phyloP scores from a whole-genome alignment of 2,888 invertebrate species.

The Julus scanicus region DNA sequence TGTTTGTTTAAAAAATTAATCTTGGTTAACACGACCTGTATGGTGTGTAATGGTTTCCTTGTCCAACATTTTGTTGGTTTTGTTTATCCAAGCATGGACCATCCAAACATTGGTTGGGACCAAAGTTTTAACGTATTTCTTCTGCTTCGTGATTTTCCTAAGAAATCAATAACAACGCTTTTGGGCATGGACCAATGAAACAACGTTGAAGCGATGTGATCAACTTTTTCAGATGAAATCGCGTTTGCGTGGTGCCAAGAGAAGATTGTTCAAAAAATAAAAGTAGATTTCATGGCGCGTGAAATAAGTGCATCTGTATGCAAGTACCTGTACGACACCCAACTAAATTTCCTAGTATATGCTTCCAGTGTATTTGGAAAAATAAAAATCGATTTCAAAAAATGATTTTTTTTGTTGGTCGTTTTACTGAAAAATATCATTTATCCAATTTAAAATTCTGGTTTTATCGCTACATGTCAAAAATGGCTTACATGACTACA shows the following conservation, averaged over 20 bases:
- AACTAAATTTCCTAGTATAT: not conserved
- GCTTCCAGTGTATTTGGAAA: not conserved
- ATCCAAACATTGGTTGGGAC: not conserved
- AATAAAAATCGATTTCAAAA: conserved; percentile 1
- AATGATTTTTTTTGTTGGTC: not conserved
- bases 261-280: not conserved
- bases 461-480: not conserved
- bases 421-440: not conserved
- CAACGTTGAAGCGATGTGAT: not conserved
- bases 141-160: conserved; percentile 4
- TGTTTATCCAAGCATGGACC: not conserved
- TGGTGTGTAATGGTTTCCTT: not conserved
- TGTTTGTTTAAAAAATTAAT: not conserved
- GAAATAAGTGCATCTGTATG: conserved; percentile 28
- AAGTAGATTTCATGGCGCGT: not conserved
- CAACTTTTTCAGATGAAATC: conserved; percentile 27
- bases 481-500: not conserved
- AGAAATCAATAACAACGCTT: conserved; percentile 21
- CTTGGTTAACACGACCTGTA: not conserved
- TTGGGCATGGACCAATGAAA: conserved; percentile 8
- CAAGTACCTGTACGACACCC: not conserved
- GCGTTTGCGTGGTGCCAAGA: not conserved
- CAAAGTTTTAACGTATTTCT: not conserved
- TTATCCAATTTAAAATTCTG: conserved; percentile 17
- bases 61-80: not conserved